These are phyloP conservation scores for Eristalis tenax DNA, from an alignment of 2,888 invertebrate genomes.

Conservation along the genomic window DNA sequence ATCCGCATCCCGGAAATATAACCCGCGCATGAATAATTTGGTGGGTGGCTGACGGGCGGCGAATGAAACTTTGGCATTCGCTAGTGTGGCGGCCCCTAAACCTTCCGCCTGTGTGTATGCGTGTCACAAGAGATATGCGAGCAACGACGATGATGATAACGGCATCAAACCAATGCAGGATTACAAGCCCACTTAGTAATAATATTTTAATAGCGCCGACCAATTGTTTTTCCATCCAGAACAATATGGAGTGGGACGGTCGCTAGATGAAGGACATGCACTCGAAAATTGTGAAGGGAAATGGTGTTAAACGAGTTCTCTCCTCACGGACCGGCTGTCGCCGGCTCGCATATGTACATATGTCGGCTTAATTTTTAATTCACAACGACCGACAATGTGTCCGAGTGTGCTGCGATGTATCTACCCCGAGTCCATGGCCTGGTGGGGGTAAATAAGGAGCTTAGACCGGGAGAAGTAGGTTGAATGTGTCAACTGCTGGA, in stretches of 20 bases:
- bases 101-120: background rate
- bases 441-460: conserved; percentile 41
- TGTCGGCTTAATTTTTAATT: conserved; percentile 49
- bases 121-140: background rate
- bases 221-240: conserved; percentile 40
- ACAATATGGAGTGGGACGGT: background rate
- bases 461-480: conserved; percentile 30
- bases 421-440: background rate
- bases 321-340: background rate
- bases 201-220: conserved; percentile 55
- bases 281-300: background rate
- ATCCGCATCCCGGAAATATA: conserved; percentile 66
- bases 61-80: conserved; percentile 38
- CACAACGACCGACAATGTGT: conserved; percentile 33
- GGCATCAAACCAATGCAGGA: conserved; percentile 56
- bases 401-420: background rate
- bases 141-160: conserved; percentile 44
- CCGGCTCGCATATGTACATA: conserved; percentile 15
- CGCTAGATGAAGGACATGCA: conserved; percentile 12
- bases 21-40: conserved; percentile 65
- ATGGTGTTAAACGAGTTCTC: background rate
- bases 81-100: background rate
- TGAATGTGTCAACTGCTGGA: conserved; percentile 29
- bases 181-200: conserved; percentile 66
- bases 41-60: conserved; percentile 5